Evolutionary conservation across 2,888 invertebrate genomes (phyloP), one percentile per base, ranked within the genome.

Genomic region (Caenorhabditis zanzibari): DNA sequence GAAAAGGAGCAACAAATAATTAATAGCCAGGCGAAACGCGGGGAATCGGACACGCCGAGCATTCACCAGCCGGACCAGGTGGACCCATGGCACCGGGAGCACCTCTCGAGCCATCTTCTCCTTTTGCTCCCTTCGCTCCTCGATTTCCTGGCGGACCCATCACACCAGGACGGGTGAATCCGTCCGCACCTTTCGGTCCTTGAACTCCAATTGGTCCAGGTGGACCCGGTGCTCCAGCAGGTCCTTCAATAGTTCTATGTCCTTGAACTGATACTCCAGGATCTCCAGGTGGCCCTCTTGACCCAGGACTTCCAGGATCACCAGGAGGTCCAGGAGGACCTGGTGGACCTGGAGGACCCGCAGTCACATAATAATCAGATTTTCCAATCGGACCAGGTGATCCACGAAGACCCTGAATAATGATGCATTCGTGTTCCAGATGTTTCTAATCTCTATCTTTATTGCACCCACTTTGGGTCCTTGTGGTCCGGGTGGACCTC

Each of bases 401-500:
- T 69, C 87, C 87, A 52, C 81, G 82, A 26, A 64, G 64, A 52
- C 85, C 82, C 69, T 73, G n/a, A 35, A 69, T 58, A 24, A 12
- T 24, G 32, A 41, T 22, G 24, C 22, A 38, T 61, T n/a, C 32
- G 12, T 26, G 10, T 2, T 26, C 54, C 24, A 26, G 54, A 54
- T 54, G 19, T 26, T 26, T 54, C 26, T 24, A 26, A 14, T 54
- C 54, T 26, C 26, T 2, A 38, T 38, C 12, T 38, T 32, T 32
- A 32, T 32, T 32, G 32, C 7, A 38, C 12, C 38, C 12, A 38
- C 38, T 79, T 85, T 85, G 12, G 72, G 82, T 41, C 88, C 88
- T 10, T 66, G 74, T 2, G 24, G 64, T 22, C 87, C 88, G 10
- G 82, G 80, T 19, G 88, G 87, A 14, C 90, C 90, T 49, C 83